Percentiles rank a stretch among this genome's conserved stretches.
Evolutionary conservation across 2,113 vertebrate species (phyloP).

Genomic region (Prionailurus bengalensis): DNA sequence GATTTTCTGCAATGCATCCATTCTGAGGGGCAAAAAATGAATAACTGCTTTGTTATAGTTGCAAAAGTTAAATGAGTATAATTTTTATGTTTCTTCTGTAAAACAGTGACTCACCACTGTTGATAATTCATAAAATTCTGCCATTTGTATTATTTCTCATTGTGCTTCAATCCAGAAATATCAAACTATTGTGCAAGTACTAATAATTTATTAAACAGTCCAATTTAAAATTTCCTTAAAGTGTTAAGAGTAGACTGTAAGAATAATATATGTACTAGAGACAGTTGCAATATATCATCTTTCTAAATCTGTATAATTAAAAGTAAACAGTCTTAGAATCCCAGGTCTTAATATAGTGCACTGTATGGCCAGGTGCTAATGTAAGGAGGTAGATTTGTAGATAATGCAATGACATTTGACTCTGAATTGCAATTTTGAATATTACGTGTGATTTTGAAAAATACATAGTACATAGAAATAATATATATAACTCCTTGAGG

Average conservation of each 20-base stretch:
- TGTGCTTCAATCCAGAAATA: slow-evolving; percentile 10
- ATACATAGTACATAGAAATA: background rate
- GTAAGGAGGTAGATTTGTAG: background rate
- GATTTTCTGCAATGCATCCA: background rate
- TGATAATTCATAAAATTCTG: background rate
- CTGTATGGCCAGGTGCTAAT: background rate
- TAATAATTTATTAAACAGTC: background rate
- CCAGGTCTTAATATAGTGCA: background rate
- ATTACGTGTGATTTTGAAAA: background rate
- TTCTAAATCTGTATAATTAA: background rate
- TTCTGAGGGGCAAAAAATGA: background rate
- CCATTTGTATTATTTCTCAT: background rate
- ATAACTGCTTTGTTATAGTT: background rate
- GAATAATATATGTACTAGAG: background rate
- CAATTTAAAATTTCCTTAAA: background rate
- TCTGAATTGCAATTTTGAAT: background rate
- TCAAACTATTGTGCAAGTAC: background rate
- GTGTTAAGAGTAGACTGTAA: background rate
- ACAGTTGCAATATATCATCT: background rate
- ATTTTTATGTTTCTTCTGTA: background rate
- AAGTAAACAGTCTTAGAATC: background rate
- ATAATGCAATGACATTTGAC: background rate
- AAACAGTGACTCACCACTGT: background rate
- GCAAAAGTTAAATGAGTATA: background rate
- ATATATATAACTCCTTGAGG: background rate